Base-by-base conservation (phyloP, 2,797 vertebrate species). In the Anas bahamensis region DNA sequence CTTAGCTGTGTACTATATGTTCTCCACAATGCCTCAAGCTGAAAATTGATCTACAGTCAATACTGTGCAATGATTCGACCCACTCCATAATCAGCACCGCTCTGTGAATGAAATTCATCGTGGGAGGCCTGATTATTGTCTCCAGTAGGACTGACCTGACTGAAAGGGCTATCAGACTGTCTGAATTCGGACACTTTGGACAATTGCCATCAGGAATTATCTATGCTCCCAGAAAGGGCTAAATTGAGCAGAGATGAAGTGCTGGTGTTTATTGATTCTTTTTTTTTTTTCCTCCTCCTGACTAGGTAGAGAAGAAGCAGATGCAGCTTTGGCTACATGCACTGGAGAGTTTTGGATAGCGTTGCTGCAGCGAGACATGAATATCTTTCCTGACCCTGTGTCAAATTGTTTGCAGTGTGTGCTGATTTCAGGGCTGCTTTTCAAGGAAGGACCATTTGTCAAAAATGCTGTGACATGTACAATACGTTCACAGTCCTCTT, bases 21-120 rank as follows among this genome's bases (percentile, higher is more conserved):
- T 97, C 77, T 83, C 48, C 77, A 85, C 72, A 87, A 91, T 90
- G 83, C 84, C 68, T 96, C 90, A 92, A 94, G 97, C 93, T 97
- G 96, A 96, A 96, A 96, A 97, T 93, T 96, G 96, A 96, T 97
- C 93, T 95, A 50, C 2, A 42, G 70, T 97, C 97, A 91, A 91
- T 94, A 93, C 44, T 26, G 77, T 82, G 90, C 55, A 86, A 89
- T 86, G 95, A 94, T 95, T 96, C 5, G 11, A 91, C 71, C 73
- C 71, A 22, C 85, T 96, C 57, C 8, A 9, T 93, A 87, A 94
- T 94, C 85, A 92, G 83, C 42, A 6, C 69, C 0, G 5, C 85
- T 96, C 16, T 24, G 29, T 94, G 94, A 96, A 95, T 97, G 92
- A 91, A 96, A 80, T 77, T 92, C 81, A 1, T 95, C 7, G 2